Evolutionary conservation across 2,113 vertebrate genomes (phyloP).

Genomic region (Phyllostomus hastatus): DNA sequence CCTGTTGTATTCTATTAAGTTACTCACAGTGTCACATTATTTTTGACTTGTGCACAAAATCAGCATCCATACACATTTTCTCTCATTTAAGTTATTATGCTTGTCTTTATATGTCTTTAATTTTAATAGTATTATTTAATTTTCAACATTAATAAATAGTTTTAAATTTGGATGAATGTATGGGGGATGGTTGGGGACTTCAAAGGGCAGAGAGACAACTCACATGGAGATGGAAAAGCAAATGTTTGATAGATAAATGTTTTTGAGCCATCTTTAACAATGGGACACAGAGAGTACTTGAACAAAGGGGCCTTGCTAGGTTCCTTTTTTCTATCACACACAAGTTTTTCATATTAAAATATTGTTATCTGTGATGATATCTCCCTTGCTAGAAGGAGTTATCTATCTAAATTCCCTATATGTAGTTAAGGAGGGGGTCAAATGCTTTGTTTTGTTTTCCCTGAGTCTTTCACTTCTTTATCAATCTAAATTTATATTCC

Average conservation of each 20-base stretch:
- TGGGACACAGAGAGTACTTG: not conserved
- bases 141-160: not conserved
- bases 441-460: not conserved
- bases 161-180: not conserved
- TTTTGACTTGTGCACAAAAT: not conserved
- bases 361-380: not conserved
- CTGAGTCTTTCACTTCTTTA: not conserved
- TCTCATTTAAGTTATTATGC: not conserved
- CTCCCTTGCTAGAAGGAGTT: not conserved
- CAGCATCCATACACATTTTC: not conserved
- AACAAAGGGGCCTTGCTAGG: not conserved
- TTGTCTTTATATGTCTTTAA: not conserved
- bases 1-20: not conserved
- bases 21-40: not conserved
- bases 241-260: not conserved
- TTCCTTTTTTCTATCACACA: not conserved
- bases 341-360: not conserved
- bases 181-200: not conserved
- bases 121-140: not conserved
- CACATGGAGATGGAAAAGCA: not conserved
- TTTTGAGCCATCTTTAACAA: not conserved
- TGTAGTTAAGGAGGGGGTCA: not conserved
- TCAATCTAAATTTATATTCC: not conserved
- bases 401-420: not conserved
- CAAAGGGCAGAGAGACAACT: no score